Conservation (phyloP, 2,888 invertebrate genomes). For the Lepidonotus clava region DNA sequence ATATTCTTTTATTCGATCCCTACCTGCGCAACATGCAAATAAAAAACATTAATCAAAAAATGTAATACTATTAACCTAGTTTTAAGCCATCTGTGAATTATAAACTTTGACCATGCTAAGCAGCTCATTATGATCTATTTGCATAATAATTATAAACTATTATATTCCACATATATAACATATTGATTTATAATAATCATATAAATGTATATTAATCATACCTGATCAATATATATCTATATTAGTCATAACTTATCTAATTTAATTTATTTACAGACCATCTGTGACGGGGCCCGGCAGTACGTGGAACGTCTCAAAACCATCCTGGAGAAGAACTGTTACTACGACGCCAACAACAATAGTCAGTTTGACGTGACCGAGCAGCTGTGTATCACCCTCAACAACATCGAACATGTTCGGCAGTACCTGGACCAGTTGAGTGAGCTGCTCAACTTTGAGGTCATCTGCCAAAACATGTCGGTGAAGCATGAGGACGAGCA, state of each 20-base stretch:
- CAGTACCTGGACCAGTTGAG: conserved; percentile 74
- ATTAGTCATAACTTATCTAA: neutral
- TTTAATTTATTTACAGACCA: conserved; percentile 67
- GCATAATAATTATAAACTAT: too few relatives aligned
- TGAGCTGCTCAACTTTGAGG: conserved; percentile 70
- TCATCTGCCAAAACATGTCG: conserved; percentile 67
- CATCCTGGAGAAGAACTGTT: conserved; percentile 76
- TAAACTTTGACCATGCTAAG: too few relatives aligned
- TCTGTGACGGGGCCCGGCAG: conserved; percentile 76
- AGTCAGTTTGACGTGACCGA: conserved; percentile 77
- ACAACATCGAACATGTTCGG: conserved; percentile 78
- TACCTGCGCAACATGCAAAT: too few relatives aligned
- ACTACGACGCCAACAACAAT: conserved; percentile 71
- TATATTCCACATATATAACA: too few relatives aligned
- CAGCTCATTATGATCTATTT: too few relatives aligned
- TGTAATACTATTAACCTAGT: too few relatives aligned
- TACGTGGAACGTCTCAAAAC: conserved; percentile 74
- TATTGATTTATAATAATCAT: too few relatives aligned
- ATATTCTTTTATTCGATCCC: too few relatives aligned
- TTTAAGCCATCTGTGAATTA: too few relatives aligned
- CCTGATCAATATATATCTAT: too few relatives aligned
- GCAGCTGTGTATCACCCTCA: conserved; percentile 77
- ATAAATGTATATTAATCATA: too few relatives aligned
- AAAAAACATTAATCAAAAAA: too few relatives aligned
- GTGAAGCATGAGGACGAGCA: conserved; percentile 70